Percentiles rank a stretch among this genome's conserved stretches.
Conservation (phyloP, 2,888 invertebrate genomes). For the Pterostichus madidus region DNA sequence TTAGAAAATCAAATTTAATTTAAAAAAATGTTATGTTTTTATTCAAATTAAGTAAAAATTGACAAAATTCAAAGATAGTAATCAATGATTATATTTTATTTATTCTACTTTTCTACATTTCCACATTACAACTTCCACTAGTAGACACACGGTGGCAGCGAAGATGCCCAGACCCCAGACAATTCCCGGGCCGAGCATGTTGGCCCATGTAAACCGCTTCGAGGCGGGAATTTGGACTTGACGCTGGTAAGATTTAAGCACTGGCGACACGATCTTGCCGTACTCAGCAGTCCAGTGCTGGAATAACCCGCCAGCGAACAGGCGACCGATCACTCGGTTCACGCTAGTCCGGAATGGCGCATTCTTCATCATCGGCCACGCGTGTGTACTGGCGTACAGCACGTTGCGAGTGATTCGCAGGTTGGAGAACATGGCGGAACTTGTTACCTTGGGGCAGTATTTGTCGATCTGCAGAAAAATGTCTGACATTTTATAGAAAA, state of each 20-base stretch:
- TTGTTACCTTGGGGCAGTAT: constrained; percentile 17
- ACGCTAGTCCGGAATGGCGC: constrained; percentile 38
- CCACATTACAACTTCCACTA: background rate
- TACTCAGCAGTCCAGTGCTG: constrained; percentile 31
- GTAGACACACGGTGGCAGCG: background rate
- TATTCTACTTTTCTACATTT: too few species aligned
- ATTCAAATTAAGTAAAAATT: too few species aligned
- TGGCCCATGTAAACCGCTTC: background rate
- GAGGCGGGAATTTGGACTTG: too few species aligned
- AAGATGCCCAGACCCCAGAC: constrained; percentile 12
- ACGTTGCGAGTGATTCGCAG: background rate
- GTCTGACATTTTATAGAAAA: too few species aligned
- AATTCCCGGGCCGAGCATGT: background rate
- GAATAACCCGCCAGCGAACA: constrained; percentile 48
- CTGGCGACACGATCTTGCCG: background rate
- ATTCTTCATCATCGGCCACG: constrained; percentile 42
- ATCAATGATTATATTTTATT: too few species aligned
- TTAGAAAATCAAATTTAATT: too few species aligned
- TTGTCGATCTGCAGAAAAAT: constrained; percentile 7
- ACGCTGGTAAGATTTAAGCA: background rate
- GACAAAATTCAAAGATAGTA: too few species aligned
- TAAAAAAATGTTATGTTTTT: too few species aligned
- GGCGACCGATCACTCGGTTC: constrained; percentile 17
- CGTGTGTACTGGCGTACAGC: constrained; percentile 37
- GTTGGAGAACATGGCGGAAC: background rate